Evolutionary conservation across 2,888 invertebrate genomes (phyloP).

Genomic region (Rhingia campestris): DNA sequence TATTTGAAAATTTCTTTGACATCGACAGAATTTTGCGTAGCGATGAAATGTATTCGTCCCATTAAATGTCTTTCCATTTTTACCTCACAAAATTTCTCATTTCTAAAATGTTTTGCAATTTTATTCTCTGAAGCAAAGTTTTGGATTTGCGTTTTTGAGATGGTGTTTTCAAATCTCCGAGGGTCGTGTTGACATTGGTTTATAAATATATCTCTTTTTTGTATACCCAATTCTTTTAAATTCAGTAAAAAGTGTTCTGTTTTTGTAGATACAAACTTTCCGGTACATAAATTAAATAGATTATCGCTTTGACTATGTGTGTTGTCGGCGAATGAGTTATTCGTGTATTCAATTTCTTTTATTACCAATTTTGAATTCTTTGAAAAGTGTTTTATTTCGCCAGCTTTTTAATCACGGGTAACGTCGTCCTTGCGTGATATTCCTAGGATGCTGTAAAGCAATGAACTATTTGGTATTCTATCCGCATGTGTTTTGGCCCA

Average conservation of each 20-base stretch:
- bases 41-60: constrained; percentile 23
- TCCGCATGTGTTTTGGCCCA: too few relatives aligned
- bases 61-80: constrained; percentile 38
- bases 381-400: constrained; percentile 13
- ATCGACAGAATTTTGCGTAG: constrained; percentile 18
- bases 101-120: neutral
- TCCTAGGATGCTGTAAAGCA: constrained; percentile 10
- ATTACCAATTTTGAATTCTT: neutral
- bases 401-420: constrained; percentile 11
- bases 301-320: neutral
- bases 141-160: constrained; percentile 4
- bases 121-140: constrained; percentile 31
- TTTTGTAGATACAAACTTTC: neutral
- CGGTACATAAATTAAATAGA: constrained; percentile 9
- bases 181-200: constrained; percentile 18
- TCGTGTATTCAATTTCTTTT: neutral
- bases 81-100: constrained; percentile 16
- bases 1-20: constrained; percentile 33
- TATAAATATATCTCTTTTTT: constrained; percentile 17
- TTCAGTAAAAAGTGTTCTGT: constrained; percentile 21
- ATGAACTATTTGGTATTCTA: constrained; percentile 31
- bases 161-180: constrained; percentile 22
- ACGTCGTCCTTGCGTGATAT: constrained; percentile 11
- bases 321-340: constrained; percentile 6
- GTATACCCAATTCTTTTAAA: constrained; percentile 3